Evolutionary conservation across 2,888 invertebrate genomes (phyloP).

Genomic region (Meiosimyza decipiens): DNA sequence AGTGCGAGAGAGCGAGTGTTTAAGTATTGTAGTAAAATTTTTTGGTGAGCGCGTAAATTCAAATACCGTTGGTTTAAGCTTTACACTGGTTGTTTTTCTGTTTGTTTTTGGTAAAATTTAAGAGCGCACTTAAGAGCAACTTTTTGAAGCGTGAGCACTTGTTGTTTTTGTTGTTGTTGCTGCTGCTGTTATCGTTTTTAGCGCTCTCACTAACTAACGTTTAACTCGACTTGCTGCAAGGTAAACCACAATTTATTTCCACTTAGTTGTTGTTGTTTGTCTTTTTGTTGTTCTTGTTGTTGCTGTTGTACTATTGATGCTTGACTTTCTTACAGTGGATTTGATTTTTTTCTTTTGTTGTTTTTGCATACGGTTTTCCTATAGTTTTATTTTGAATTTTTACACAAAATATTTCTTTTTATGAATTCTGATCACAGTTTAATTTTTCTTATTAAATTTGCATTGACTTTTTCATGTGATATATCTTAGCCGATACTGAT

Average conservation of each 20-base stretch:
- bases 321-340: constrained; percentile 31
- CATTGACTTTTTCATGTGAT: constrained; percentile 12
- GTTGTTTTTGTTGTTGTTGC: constrained; percentile 21
- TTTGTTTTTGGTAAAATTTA: not conserved
- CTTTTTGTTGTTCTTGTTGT: constrained; percentile 34
- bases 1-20: too few species aligned
- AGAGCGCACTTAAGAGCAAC: not conserved
- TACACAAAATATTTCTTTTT: constrained; percentile 5
- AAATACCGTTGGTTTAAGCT: constrained; percentile 38
- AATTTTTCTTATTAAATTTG: constrained; percentile 31
- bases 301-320: constrained; percentile 43
- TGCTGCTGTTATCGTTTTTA: constrained; percentile 21
- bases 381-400: constrained; percentile 13
- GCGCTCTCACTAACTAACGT: constrained; percentile 23
- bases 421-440: constrained; percentile 24
- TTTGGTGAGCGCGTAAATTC: not conserved
- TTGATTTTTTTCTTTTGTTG: constrained; percentile 21
- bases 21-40: too few species aligned
- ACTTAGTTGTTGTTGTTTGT: constrained; percentile 39
- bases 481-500: constrained; percentile 2
- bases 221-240: constrained; percentile 40
- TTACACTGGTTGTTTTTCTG: constrained; percentile 34
- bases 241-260: constrained; percentile 49
- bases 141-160: constrained; percentile 18
- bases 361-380: constrained; percentile 17